phyloP scores from a whole-genome alignment of 1,140 invertebrate species.

The Pseudomyrmex pallidus region DNA sequence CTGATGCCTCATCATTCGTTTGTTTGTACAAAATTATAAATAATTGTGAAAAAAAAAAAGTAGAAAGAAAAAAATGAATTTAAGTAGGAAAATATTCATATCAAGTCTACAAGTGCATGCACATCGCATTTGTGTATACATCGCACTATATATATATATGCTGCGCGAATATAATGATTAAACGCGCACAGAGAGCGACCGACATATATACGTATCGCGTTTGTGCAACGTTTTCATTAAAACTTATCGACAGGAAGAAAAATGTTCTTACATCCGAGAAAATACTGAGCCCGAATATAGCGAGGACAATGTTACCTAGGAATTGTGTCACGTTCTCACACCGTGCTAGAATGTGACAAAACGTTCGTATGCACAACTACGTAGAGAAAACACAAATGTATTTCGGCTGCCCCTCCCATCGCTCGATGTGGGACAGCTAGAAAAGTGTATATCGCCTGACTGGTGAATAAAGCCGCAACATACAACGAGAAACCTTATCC shows the following conservation, averaged over 20 bases:
- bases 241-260: slow-evolving; percentile 61
- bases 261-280: slow-evolving; percentile 64
- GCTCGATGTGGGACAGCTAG: slow-evolving; percentile 45
- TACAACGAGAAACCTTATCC: slow-evolving; percentile 33
- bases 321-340: slow-evolving; percentile 72
- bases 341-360: slow-evolving; percentile 73
- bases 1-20: too few species aligned
- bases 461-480: slow-evolving; percentile 32
- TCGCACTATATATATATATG: not conserved
- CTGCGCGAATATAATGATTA: slow-evolving; percentile 21
- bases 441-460: slow-evolving; percentile 61
- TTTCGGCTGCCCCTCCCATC: slow-evolving; percentile 65
- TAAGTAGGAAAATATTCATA: not conserved
- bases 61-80: too few species aligned
- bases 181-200: not conserved
- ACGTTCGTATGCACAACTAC: slow-evolving; percentile 57
- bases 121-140: too few species aligned
- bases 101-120: not conserved
- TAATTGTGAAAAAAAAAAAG: too few species aligned
- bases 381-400: slow-evolving; percentile 42
- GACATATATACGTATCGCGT: not conserved
- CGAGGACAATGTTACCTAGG: slow-evolving; percentile 35
- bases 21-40: too few species aligned
- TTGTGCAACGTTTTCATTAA: slow-evolving; percentile 42
- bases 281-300: not conserved